phyloP scores from a whole-genome alignment of 2,888 invertebrate genomes.

The Andrena marginata region DNA sequence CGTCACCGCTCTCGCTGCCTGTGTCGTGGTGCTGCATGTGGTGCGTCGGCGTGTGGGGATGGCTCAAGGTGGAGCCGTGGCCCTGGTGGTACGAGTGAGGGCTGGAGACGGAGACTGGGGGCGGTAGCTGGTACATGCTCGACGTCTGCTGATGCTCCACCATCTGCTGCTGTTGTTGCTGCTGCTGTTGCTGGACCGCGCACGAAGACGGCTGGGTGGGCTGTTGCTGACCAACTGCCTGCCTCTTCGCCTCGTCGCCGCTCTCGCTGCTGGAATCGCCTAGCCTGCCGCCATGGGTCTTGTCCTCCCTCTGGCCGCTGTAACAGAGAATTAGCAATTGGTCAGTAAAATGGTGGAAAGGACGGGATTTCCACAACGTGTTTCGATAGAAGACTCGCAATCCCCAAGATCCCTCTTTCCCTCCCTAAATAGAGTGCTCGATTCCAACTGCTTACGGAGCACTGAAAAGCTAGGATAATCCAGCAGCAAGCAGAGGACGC shows the following conservation, averaged over 20 bases:
- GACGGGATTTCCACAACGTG: background rate
- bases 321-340: constrained; percentile 37
- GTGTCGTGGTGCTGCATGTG: constrained; percentile 82
- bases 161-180: constrained; percentile 76
- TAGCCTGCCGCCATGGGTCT: constrained; percentile 78
- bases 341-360: background rate
- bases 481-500: background rate
- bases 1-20: constrained; percentile 79
- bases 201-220: constrained; percentile 69
- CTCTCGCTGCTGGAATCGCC: constrained; percentile 83
- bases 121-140: constrained; percentile 82
- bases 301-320: constrained; percentile 83
- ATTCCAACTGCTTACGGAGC: too few relatives aligned
- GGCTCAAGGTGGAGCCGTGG: constrained; percentile 78
- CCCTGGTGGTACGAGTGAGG: constrained; percentile 83
- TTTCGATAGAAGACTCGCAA: too few relatives aligned
- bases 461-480: background rate
- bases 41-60: constrained; percentile 80
- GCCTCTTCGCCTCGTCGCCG: constrained; percentile 82
- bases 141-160: constrained; percentile 79
- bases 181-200: constrained; percentile 69
- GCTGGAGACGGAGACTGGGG: constrained; percentile 81
- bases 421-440: too few relatives aligned
- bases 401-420: too few relatives aligned
- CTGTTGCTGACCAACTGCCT: constrained; percentile 73